Conservation (phyloP, 64 coral and sea anemone species). For the Actinia equina region DNA sequence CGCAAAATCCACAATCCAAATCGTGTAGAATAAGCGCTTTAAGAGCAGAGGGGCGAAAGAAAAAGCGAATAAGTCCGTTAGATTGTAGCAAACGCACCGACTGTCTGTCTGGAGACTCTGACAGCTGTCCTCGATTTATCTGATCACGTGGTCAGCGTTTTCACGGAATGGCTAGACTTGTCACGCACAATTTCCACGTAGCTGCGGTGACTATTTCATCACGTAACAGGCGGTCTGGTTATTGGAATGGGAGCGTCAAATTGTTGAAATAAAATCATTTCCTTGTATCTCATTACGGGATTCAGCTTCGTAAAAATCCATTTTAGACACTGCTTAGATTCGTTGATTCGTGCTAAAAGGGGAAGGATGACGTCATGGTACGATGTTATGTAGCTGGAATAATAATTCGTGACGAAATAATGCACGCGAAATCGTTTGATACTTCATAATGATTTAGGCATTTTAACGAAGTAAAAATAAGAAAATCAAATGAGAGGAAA, state of each 20-base stretch:
- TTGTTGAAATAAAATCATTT: background rate
- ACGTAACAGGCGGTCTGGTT: background rate
- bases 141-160: constrained; percentile 1
- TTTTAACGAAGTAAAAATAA: too few relatives aligned
- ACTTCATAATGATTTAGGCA: too few relatives aligned
- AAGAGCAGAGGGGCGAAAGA: background rate
- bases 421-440: too few relatives aligned
- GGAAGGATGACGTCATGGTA: background rate
- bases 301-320: background rate
- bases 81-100: background rate
- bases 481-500: too few relatives aligned
- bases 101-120: background rate
- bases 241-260: background rate
- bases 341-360: background rate
- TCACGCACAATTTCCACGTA: constrained; percentile 15
- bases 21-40: background rate
- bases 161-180: background rate
- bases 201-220: background rate
- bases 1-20: background rate
- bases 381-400: too few relatives aligned
- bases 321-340: background rate
- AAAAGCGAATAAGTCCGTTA: background rate
- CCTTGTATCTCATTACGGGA: background rate
- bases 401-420: too few relatives aligned
- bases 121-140: background rate